These are phyloP conservation scores for Upupa epops DNA, from an alignment of 2,113 vertebrate genomes.

Conservation along the genomic window DNA sequence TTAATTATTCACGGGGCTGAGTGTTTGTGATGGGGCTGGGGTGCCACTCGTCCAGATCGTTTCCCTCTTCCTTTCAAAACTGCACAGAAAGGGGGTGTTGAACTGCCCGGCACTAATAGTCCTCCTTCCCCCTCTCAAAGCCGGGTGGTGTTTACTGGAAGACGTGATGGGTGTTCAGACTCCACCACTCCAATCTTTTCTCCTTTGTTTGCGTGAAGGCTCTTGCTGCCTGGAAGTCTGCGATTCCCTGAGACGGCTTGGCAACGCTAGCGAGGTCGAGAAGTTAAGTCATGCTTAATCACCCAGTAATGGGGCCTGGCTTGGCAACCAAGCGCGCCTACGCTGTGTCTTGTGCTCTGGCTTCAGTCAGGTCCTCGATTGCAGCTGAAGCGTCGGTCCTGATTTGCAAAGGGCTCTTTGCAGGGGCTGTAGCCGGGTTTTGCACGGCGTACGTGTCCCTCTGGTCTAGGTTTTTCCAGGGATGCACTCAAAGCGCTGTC, in stretches of 20 bases:
- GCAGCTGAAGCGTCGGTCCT: not conserved
- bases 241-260: not conserved
- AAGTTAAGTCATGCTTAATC: not conserved
- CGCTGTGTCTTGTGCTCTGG: not conserved
- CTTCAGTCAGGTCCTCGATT: not conserved
- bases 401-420: not conserved
- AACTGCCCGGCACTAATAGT: not conserved
- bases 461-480: no score
- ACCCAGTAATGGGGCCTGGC: not conserved
- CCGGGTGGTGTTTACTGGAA: not conserved
- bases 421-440: no score
- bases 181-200: not conserved
- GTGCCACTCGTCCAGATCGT: constrained; percentile 45
- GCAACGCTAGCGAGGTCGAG: not conserved
- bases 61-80: constrained; percentile 24
- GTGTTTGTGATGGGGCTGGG: constrained; percentile 72
- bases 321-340: not conserved
- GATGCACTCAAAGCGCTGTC: no score
- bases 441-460: no score
- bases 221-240: not conserved
- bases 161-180: not conserved
- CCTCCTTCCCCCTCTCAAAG: constrained; percentile 10
- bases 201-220: not conserved
- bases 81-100: not conserved
- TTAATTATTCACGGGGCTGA: constrained; percentile 79